phyloP scores from a whole-genome alignment of 2,888 invertebrate genomes.

The Mythimna lalbum region DNA sequence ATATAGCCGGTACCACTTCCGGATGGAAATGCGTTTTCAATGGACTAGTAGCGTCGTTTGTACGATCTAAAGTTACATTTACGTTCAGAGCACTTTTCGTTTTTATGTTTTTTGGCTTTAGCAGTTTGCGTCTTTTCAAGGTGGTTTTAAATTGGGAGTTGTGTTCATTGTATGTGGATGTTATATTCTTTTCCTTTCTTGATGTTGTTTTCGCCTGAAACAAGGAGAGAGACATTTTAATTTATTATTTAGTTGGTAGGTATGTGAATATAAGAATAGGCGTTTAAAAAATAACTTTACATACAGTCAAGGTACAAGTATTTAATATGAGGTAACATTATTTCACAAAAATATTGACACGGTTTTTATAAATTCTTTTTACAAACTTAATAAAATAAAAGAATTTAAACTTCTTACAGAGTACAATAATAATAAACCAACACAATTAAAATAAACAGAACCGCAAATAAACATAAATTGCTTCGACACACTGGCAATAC shows the following conservation, averaged over 20 bases:
- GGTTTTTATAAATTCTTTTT: background rate
- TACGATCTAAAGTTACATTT: slow-evolving; percentile 66
- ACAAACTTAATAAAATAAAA: background rate
- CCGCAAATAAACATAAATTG: slow-evolving; percentile 34
- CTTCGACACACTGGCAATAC: slow-evolving; percentile 35
- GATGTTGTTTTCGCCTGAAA: slow-evolving; percentile 35
- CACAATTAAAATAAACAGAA: slow-evolving; percentile 42
- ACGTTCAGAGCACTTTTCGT: slow-evolving; percentile 57
- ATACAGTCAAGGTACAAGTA: background rate
- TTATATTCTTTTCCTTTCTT: slow-evolving; percentile 6
- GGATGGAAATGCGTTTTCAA: slow-evolving; percentile 80
- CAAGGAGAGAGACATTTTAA: slow-evolving; percentile 11
- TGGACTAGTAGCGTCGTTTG: slow-evolving; percentile 67
- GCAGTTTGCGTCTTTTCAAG: slow-evolving; percentile 34
- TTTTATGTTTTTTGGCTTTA: slow-evolving; percentile 57
- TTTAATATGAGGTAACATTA: background rate
- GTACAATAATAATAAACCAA: slow-evolving; percentile 10
- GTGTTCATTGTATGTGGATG: slow-evolving; percentile 21
- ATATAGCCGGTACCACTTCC: slow-evolving; percentile 78
- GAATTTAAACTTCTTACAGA: background rate
- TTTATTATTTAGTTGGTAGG: background rate
- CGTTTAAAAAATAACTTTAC: background rate
- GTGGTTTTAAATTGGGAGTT: slow-evolving; percentile 45
- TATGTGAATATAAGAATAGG: background rate
- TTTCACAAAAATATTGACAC: background rate